Evolutionary conservation across 2,113 vertebrate genomes (phyloP).

Genomic region (Casuarius casuarius): DNA sequence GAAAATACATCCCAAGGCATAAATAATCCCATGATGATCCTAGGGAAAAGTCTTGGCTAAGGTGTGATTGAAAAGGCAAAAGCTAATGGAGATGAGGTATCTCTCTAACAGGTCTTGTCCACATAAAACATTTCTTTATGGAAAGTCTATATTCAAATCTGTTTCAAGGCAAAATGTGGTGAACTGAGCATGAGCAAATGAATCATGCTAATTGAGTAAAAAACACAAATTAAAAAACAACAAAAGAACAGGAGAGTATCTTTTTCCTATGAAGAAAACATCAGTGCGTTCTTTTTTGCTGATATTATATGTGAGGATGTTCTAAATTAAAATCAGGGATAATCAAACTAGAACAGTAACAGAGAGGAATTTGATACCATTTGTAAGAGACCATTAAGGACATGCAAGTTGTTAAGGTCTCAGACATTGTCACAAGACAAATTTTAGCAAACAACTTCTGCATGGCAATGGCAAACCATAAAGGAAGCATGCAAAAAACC

Average conservation of each 20-base stretch:
- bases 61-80: neutral
- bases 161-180: neutral
- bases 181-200: neutral
- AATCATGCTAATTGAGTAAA: neutral
- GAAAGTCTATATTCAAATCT: neutral
- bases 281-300: neutral
- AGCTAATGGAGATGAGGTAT: neutral
- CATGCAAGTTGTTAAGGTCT: too few relatives aligned
- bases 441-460: too few relatives aligned
- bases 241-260: neutral
- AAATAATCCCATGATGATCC: neutral
- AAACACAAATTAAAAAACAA: neutral
- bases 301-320: neutral
- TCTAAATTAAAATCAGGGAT: neutral
- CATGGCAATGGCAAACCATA: too few relatives aligned
- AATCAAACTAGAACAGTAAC: neutral
- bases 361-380: neutral
- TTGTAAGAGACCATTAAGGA: neutral
- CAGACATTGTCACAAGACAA: too few relatives aligned
- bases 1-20: neutral
- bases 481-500: too few relatives aligned
- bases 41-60: neutral
- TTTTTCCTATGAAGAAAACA: neutral
- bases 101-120: neutral
- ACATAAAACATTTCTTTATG: neutral